Conservation (phyloP, 2,888 invertebrate species). For the Netelia fuscicornis region DNA sequence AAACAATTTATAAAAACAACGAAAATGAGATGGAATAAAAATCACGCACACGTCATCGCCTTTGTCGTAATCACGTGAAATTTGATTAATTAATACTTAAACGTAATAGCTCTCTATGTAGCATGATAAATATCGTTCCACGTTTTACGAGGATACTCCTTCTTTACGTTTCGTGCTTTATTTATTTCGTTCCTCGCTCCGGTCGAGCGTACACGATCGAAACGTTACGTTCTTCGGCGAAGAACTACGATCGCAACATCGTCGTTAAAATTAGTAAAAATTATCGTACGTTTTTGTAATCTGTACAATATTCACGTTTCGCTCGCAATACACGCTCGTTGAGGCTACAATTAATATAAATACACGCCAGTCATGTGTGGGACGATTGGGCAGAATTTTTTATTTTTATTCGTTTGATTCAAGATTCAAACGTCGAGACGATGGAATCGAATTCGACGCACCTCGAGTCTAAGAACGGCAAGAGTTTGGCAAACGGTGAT, state of each 20-base stretch:
- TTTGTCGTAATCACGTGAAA: conserved; percentile 74
- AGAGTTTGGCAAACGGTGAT: conserved; percentile 59
- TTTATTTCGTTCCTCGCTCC: conserved; percentile 24
- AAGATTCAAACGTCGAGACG: conserved; percentile 1
- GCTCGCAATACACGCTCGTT: conserved; percentile 19
- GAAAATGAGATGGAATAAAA: background rate
- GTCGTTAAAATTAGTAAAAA: conserved; percentile 36
- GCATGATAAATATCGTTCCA: conserved; percentile 60
- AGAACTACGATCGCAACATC: background rate
- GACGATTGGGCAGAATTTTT: background rate
- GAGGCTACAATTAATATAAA: conserved; percentile 29
- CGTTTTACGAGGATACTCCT: conserved; percentile 27
- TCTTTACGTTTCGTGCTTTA: conserved; percentile 64
- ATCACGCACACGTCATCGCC: conserved; percentile 32
- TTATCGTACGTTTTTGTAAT: conserved; percentile 56
- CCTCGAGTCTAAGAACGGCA: conserved; percentile 42
- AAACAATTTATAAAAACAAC: background rate
- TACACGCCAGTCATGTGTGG: conserved; percentile 14
- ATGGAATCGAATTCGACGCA: background rate
- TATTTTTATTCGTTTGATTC: background rate
- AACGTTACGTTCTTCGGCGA: conserved; percentile 44
- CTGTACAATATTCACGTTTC: conserved; percentile 74
- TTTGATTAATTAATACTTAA: conserved; percentile 82
- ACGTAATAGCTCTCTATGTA: conserved; percentile 76
- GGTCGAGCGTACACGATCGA: conserved; percentile 4